phyloP scores from a whole-genome alignment of 2,888 invertebrate species.

The Xestoiulus laeticollis region DNA sequence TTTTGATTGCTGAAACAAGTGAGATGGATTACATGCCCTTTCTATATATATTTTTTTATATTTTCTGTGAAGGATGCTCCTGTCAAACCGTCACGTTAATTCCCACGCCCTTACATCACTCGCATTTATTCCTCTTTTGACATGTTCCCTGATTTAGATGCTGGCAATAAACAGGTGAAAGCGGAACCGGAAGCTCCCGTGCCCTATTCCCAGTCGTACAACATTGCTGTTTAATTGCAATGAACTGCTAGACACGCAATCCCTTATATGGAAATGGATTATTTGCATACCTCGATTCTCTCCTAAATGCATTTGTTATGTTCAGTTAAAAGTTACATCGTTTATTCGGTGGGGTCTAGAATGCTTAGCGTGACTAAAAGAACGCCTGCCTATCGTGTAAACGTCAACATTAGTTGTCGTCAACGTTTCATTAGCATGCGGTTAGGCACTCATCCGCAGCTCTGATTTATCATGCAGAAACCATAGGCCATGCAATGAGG shows the following conservation, averaged over 20 bases:
- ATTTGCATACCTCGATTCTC: neutral
- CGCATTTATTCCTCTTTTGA: neutral
- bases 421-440: neutral
- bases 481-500: neutral
- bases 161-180: conserved; percentile 15
- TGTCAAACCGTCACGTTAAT: conserved; percentile 21
- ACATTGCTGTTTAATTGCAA: neutral
- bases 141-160: neutral
- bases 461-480: neutral
- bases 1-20: neutral
- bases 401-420: neutral
- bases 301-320: conserved; percentile 24
- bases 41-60: neutral
- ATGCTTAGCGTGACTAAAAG: neutral
- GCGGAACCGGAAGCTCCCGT: neutral
- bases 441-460: neutral
- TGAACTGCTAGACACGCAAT: neutral
- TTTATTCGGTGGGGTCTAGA: neutral
- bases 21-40: conserved; percentile 36
- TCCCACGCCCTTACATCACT: conserved; percentile 35
- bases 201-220: neutral
- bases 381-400: neutral
- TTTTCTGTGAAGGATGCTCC: conserved; percentile 13
- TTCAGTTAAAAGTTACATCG: conserved; percentile 24
- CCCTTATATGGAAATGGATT: neutral